Conservation (phyloP, 2,797 vertebrate genomes). For the Onychomys arenicola region DNA sequence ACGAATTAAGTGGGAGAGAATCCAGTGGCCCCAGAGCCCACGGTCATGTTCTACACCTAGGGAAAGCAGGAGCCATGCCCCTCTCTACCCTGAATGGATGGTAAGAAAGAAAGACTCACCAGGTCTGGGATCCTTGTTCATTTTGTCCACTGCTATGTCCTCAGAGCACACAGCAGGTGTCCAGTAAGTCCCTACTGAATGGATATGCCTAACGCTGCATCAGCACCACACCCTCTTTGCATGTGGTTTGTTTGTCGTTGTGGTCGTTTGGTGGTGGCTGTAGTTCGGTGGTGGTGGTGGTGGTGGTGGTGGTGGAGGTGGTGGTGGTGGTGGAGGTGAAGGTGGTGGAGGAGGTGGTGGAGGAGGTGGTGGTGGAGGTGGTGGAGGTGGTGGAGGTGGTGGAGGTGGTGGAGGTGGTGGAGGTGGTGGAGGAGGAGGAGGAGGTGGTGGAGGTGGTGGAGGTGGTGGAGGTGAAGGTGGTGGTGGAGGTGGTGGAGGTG, state of each 20-base stretch:
- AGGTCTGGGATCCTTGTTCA: not conserved
- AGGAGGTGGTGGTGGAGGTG: no score
- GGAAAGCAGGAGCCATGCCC: not conserved
- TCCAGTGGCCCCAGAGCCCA: not conserved
- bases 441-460: no score
- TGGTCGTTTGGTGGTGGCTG: not conserved
- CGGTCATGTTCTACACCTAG: not conserved
- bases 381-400: no score
- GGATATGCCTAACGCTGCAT: not conserved
- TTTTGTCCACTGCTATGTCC: not conserved
- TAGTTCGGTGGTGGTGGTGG: no score
- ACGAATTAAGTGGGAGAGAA: not conserved
- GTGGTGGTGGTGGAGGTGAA: no score
- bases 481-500: no score
- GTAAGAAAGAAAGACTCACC: not conserved
- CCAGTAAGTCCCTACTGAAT: not conserved
- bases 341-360: no score
- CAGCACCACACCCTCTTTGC: not conserved
- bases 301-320: no score
- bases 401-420: no score
- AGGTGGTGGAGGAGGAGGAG: no score
- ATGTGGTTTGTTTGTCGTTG: not conserved
- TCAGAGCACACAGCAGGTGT: not conserved
- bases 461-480: no score
- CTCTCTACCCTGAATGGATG: not conserved